phyloP scores from a whole-genome alignment of 1,140 invertebrate genomes.

The Holcopasites calliopsidis region DNA sequence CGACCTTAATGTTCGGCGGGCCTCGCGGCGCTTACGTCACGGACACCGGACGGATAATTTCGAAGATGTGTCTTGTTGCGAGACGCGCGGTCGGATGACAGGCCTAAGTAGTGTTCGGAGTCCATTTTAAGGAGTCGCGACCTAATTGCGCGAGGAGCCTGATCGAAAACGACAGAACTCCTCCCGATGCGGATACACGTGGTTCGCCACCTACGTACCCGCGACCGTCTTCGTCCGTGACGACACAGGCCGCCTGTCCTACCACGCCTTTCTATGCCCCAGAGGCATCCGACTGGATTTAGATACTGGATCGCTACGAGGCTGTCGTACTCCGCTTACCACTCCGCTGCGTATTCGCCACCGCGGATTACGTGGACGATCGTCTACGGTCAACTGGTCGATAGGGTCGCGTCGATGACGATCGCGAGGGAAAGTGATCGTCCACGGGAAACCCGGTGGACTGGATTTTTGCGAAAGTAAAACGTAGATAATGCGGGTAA shows the following conservation, averaged over 20 bases:
- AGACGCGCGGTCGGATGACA: conserved; percentile 9
- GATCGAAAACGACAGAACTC: background rate
- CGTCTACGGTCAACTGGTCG: conserved; percentile 9
- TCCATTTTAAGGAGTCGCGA: conserved; percentile 47
- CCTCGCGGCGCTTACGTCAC: conserved; percentile 39
- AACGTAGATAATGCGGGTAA: background rate
- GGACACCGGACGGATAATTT: conserved; percentile 7
- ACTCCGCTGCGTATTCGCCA: conserved; percentile 43
- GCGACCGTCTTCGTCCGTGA: conserved; percentile 52
- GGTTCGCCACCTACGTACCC: conserved; percentile 55
- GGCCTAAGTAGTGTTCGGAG: conserved; percentile 40
- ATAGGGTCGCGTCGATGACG: background rate
- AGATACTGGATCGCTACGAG: conserved; percentile 64
- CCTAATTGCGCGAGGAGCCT: conserved; percentile 37
- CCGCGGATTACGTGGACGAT: conserved; percentile 34
- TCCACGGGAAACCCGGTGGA: conserved; percentile 6
- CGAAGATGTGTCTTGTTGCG: background rate
- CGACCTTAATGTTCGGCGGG: conserved; percentile 48
- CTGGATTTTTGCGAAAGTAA: conserved; percentile 38
- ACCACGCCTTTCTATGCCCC: conserved; percentile 71
- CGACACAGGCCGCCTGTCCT: conserved; percentile 61
- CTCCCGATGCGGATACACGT: background rate
- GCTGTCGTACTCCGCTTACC: conserved; percentile 44
- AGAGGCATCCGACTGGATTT: conserved; percentile 66
- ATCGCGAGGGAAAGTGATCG: conserved; percentile 27